Evolutionary conservation across 2,888 invertebrate species (phyloP).

Genomic region (Cosmia pyralina): DNA sequence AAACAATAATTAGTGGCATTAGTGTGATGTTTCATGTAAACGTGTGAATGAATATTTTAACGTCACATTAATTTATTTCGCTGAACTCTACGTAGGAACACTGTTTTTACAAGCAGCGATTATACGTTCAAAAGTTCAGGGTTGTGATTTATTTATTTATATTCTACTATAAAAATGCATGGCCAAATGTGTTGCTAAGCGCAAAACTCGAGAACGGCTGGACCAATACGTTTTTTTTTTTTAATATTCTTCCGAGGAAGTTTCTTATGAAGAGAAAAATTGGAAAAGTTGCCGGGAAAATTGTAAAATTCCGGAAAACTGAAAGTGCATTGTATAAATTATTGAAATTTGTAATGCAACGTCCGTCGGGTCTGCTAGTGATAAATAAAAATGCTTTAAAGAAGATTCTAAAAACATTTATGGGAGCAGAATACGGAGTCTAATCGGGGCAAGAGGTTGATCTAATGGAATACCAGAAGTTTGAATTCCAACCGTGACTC

Average conservation of each 20-base stretch:
- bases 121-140: constrained; percentile 55
- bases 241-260: no score
- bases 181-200: no score
- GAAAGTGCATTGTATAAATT: no score
- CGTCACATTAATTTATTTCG: constrained; percentile 49
- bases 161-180: constrained; percentile 1
- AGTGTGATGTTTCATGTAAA: constrained; percentile 32
- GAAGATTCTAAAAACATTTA: neutral
- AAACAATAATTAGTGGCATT: constrained; percentile 52
- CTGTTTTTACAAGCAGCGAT: constrained; percentile 40
- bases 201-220: no score
- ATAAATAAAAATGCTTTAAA: constrained; percentile 9
- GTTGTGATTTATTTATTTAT: constrained; percentile 43
- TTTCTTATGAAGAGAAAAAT: no score
- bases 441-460: constrained; percentile 19
- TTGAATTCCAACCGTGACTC: constrained; percentile 52
- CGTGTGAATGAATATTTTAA: constrained; percentile 52
- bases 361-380: neutral
- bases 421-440: neutral
- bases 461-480: constrained; percentile 28
- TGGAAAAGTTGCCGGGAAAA: no score
- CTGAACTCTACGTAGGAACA: constrained; percentile 19
- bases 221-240: no score
- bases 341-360: no score
- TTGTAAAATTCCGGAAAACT: no score